Evolutionary conservation across 2,797 vertebrate genomes (phyloP), one percentile per base, ranked within the genome.

Genomic region (Sebastes nivosus): DNA sequence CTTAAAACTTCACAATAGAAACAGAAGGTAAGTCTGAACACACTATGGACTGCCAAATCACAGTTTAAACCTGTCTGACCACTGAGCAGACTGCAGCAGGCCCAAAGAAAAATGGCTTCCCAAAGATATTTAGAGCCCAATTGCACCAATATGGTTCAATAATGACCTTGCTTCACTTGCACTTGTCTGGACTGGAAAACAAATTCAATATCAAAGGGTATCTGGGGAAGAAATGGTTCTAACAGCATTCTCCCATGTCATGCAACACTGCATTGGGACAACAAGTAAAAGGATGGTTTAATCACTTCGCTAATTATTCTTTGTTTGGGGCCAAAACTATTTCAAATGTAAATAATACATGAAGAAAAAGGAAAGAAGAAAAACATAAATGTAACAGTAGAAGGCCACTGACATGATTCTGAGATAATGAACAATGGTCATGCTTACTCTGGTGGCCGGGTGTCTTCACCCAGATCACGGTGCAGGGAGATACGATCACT

Each of bases 401-500:
- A 52, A 54, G 50, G 18, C 65, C 22, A 61, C 12, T 11, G 1
- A 52, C 2, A 5, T 20, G 70, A 34, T 57, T 4, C 14, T 29
- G 29, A 71, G 46, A 55, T 57, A 27, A 55, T 16, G 5, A 63
- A 42, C 22, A 27, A 46, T n/a, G 1, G 2, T 1, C 6, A 27
- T 20, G 85, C 97, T 97, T 89, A 97, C 96, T 97, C 96, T 4
- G 92, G 94, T 0, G 95, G 95, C 2, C 96, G 92, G 2, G 95
- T 96, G 90, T 97, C 97, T 0, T 94, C 92, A 3, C 97, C 96
- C 77, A 97, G 90, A 6, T 95, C 92, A 0, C 96, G 94, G 75
- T 97, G 97, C 36, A 97, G 90, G 24, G 97, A 98, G 77, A 98
- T 97, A 34, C 84, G 95, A 85, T 97, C 96, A 69, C 95, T 96